These are phyloP conservation scores for Drosophila funebris DNA, from an alignment of 1,140 invertebrate species.

Conservation along the genomic window DNA sequence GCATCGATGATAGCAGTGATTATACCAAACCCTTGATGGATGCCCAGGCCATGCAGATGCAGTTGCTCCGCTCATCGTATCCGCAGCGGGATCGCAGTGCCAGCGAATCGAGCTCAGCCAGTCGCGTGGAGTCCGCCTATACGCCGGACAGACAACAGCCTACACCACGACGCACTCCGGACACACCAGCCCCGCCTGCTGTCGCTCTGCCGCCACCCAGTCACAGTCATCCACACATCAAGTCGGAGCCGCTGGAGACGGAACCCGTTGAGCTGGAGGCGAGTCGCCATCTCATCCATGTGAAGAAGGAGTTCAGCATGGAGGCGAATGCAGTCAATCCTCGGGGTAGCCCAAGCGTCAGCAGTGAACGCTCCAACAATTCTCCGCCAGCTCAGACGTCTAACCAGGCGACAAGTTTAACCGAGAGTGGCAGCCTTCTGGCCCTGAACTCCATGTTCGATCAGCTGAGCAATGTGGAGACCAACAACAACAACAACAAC, in stretches of 20 bases:
- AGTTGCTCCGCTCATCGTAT: slow-evolving; percentile 89
- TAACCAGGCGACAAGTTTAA: slow-evolving; percentile 21
- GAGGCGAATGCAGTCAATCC: slow-evolving; percentile 63
- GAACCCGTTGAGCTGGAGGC: slow-evolving; percentile 39
- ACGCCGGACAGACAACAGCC: slow-evolving; percentile 88
- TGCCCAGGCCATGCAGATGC: slow-evolving; percentile 94
- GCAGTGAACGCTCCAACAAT: slow-evolving; percentile 89
- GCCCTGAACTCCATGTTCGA: slow-evolving; percentile 96
- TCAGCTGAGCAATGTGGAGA: slow-evolving; percentile 84
- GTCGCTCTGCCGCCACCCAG: slow-evolving; percentile 32
- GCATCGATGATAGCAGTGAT: slow-evolving; percentile 97
- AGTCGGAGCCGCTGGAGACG: slow-evolving; percentile 65
- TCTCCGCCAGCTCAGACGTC: slow-evolving; percentile 86
- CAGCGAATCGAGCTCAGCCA: slow-evolving; percentile 93
- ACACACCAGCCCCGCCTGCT: slow-evolving; percentile 71
- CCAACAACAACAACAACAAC: slow-evolving; percentile 71
- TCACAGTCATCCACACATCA: slow-evolving; percentile 41
- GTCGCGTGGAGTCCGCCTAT: slow-evolving; percentile 89
- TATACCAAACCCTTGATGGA: slow-evolving; percentile 96
- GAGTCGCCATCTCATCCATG: slow-evolving; percentile 62
- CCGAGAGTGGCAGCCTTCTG: slow-evolving; percentile 89
- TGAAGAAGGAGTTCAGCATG: slow-evolving; percentile 81
- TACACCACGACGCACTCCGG: slow-evolving; percentile 90
- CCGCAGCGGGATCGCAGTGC: slow-evolving; percentile 90
- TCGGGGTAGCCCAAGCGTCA: slow-evolving; percentile 84